Conservation (phyloP, 2,113 vertebrate species). For the Rhinoptilus africanus region DNA sequence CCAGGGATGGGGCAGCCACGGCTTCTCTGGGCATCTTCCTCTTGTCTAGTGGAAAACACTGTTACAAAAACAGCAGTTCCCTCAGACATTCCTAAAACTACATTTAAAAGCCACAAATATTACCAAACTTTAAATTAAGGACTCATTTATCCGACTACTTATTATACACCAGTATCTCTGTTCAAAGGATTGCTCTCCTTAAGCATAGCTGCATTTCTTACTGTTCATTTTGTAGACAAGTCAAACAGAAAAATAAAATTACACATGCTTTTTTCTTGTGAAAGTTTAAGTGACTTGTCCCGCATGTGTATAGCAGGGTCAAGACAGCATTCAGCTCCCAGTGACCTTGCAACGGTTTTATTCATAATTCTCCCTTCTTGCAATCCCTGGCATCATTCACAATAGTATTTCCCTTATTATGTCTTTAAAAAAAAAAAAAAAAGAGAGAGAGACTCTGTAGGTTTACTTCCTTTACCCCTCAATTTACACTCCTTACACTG, state of each 20-base stretch:
- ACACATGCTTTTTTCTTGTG: background rate
- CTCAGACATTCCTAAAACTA: background rate
- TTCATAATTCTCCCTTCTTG: background rate
- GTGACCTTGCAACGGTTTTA: background rate
- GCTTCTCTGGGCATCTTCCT: background rate
- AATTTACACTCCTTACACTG: background rate
- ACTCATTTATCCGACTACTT: background rate
- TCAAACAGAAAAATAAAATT: background rate
- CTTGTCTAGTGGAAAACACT: background rate
- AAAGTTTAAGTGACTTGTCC: background rate
- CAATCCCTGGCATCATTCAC: background rate
- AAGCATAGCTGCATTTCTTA: background rate
- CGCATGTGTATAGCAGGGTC: background rate
- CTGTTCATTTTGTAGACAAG: background rate
- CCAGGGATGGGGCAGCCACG: background rate
- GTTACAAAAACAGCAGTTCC: background rate
- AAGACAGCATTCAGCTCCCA: background rate
- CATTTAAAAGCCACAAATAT: background rate
- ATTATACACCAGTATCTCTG: background rate
- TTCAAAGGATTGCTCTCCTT: background rate
- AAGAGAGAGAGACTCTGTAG: background rate
- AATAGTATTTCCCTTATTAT: background rate
- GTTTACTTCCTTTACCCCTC: background rate
- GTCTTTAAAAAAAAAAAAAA: background rate
- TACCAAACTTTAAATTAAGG: background rate